Percentiles rank a stretch among this genome's conserved stretches.
phyloP scores from a whole-genome alignment of 2,113 vertebrate species.

The Spermophilus dauricus region DNA sequence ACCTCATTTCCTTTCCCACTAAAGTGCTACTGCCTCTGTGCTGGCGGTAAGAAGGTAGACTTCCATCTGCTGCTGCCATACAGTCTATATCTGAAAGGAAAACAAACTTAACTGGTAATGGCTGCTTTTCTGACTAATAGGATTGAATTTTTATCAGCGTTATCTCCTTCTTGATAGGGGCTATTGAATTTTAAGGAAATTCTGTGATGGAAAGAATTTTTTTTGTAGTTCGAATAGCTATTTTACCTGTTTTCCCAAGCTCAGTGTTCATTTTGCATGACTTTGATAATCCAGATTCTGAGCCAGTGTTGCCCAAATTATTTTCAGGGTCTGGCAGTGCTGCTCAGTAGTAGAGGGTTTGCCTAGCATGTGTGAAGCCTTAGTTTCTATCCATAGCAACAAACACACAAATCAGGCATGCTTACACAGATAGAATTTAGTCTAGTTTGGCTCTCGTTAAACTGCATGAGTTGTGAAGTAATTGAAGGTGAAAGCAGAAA shows the following conservation, averaged over 20 bases:
- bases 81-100: conserved; percentile 27
- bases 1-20: neutral
- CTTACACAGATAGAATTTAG: neutral
- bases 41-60: neutral
- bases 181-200: conserved; percentile 73
- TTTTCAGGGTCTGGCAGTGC: neutral
- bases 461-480: neutral
- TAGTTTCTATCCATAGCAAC: too few relatives aligned
- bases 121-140: conserved; percentile 62
- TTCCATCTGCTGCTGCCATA: neutral
- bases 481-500: conserved; percentile 21
- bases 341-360: too few relatives aligned
- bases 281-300: conserved; percentile 14
- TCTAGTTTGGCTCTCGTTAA: neutral
- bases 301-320: neutral
- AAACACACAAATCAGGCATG: neutral
- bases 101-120: neutral
- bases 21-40: neutral
- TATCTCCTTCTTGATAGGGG: conserved; percentile 45
- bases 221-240: conserved; percentile 54
- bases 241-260: conserved; percentile 42
- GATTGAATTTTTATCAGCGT: conserved; percentile 66
- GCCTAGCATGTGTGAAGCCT: too few relatives aligned
- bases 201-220: conserved; percentile 43
- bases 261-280: conserved; percentile 23